Evolutionary conservation across 2,113 vertebrate genomes (phyloP).

Genomic region (Aegotheles bennettii): DNA sequence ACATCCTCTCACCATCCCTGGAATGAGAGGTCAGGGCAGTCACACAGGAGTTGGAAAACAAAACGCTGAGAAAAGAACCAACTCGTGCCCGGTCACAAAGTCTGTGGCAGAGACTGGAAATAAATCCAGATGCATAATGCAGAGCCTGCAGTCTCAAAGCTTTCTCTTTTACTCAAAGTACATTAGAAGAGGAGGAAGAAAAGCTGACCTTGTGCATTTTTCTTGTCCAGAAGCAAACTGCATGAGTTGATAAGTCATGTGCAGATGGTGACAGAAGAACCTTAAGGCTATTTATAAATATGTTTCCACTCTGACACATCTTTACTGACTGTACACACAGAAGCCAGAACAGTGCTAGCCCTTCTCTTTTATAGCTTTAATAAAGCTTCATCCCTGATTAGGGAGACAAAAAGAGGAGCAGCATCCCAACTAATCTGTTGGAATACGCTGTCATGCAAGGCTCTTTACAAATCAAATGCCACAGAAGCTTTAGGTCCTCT

Average conservation of each 20-base stretch:
- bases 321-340: not conserved
- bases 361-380: not conserved
- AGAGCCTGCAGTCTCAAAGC: not conserved
- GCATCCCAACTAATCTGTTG: conserved; percentile 13
- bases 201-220: not conserved
- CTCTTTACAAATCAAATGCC: not conserved
- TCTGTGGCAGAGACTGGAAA: not conserved
- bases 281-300: conserved; percentile 13
- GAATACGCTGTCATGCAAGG: not conserved
- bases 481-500: not conserved
- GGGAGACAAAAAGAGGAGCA: not conserved
- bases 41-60: not conserved
- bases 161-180: not conserved
- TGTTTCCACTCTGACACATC: not conserved
- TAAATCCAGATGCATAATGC: not conserved
- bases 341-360: not conserved
- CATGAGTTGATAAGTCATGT: not conserved
- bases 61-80: not conserved
- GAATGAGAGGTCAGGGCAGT: not conserved
- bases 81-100: not conserved
- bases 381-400: conserved; percentile 39
- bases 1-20: not conserved
- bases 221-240: conserved; percentile 8
- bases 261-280: not conserved
- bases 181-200: not conserved